phyloP scores from a whole-genome alignment of 1,140 invertebrate genomes.

The Brachionus sp. region DNA sequence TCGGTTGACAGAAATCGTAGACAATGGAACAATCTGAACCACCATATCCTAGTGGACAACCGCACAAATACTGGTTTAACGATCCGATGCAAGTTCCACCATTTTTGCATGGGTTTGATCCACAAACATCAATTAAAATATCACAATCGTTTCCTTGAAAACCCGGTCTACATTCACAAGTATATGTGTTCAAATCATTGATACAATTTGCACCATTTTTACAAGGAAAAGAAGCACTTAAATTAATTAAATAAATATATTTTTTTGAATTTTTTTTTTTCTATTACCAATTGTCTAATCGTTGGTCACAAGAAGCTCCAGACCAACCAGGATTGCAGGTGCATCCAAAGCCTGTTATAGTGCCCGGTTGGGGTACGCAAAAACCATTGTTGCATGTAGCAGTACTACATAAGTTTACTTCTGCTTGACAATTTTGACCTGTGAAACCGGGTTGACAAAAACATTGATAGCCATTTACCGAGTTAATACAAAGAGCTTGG shows the following conservation, averaged over 20 bases:
- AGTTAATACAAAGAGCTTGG: constrained; percentile 24
- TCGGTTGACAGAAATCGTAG: constrained; percentile 9
- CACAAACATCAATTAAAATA: constrained; percentile 47
- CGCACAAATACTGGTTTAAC: constrained; percentile 19
- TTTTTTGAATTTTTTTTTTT: neutral
- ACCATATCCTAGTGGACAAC: neutral
- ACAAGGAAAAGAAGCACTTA: constrained; percentile 64
- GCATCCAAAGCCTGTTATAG: neutral
- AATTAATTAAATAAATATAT: neutral
- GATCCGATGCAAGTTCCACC: constrained; percentile 46
- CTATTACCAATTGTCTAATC: neutral
- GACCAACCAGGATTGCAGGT: constrained; percentile 19
- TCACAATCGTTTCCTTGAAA: constrained; percentile 68
- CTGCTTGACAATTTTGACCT: constrained; percentile 41
- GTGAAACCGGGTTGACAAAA: constrained; percentile 36
- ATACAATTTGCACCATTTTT: constrained; percentile 76
- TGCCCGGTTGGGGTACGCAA: neutral
- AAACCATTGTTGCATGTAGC: constrained; percentile 26
- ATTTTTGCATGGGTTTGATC: constrained; percentile 46
- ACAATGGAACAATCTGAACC: constrained; percentile 48
- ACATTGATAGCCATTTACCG: constrained; percentile 29
- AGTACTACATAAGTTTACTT: constrained; percentile 11
- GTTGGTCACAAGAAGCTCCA: neutral
- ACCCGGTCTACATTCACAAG: constrained; percentile 78
- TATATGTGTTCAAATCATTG: constrained; percentile 69